Conservation (phyloP, 2,888 invertebrate species). For the Caenorhabditis imperialis region DNA sequence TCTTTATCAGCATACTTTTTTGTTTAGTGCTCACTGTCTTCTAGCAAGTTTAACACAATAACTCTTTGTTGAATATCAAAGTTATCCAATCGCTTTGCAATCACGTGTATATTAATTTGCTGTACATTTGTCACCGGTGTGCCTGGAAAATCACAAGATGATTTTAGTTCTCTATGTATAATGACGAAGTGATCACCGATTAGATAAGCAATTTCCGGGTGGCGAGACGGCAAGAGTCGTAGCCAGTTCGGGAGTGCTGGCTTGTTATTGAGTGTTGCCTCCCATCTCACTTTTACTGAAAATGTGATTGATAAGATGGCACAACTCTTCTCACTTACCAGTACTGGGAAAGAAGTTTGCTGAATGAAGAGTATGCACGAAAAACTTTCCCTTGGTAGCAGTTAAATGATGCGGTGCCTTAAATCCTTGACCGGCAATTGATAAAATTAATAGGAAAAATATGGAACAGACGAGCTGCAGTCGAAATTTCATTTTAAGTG, state of each 20-base stretch:
- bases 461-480: constrained; percentile 17
- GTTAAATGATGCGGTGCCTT: constrained; percentile 52
- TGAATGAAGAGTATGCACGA: constrained; percentile 74
- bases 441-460: constrained; percentile 9
- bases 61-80: constrained; percentile 71
- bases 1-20: no score
- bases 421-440: constrained; percentile 7
- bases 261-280: constrained; percentile 72
- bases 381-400: constrained; percentile 67
- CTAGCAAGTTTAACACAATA: constrained; percentile 68
- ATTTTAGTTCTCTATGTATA: constrained; percentile 8
- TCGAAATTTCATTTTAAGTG: constrained; percentile 50
- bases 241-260: constrained; percentile 76
- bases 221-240: constrained; percentile 70
- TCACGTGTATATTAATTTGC: constrained; percentile 73
- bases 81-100: constrained; percentile 73
- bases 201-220: constrained; percentile 74
- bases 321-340: constrained; percentile 56
- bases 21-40: constrained; percentile 67
- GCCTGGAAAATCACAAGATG: constrained; percentile 49
- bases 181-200: constrained; percentile 42
- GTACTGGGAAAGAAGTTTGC: constrained; percentile 72
- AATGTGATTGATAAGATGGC: neutral
- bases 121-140: constrained; percentile 72
- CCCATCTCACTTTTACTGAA: constrained; percentile 76